Percentiles rank a stretch among this genome's conserved stretches.
Conservation (phyloP, 2,797 vertebrate species). For the Lerista edwardsae region DNA sequence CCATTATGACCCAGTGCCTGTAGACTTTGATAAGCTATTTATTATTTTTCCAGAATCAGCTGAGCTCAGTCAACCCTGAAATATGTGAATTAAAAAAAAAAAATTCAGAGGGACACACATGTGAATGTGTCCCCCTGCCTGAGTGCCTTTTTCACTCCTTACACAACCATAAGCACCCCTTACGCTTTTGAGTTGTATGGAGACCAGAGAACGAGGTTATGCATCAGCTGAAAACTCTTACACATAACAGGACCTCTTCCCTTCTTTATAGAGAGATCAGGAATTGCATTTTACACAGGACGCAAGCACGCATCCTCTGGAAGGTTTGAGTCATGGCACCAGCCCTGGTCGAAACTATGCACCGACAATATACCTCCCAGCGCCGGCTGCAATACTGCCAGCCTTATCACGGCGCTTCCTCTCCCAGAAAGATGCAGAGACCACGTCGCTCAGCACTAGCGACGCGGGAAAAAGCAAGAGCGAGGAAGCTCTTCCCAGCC, state of each 20-base stretch:
- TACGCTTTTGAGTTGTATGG: background rate
- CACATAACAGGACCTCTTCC: background rate
- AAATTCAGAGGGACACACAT: too few relatives aligned
- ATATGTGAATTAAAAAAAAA: background rate
- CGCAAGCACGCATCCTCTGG: too few relatives aligned
- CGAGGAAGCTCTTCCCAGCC: background rate
- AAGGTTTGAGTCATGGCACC: background rate
- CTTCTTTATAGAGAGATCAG: background rate
- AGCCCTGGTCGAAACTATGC: background rate
- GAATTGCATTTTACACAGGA: background rate
- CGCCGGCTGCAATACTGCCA: too few relatives aligned
- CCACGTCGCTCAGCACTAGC: background rate
- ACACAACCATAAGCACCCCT: too few relatives aligned
- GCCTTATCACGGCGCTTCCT: background rate
- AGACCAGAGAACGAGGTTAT: background rate
- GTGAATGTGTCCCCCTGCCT: too few relatives aligned
- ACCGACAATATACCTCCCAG: too few relatives aligned
- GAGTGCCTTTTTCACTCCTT: too few relatives aligned
- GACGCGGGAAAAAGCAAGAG: too few relatives aligned
- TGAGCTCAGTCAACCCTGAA: background rate
- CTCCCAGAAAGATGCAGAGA: too few relatives aligned
- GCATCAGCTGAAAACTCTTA: background rate
- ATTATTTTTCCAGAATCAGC: background rate
- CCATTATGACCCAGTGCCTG: too few relatives aligned
- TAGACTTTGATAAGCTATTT: background rate